Evolutionary conservation across 2,113 vertebrate genomes (phyloP).

Genomic region (Odontophorus gujanensis): DNA sequence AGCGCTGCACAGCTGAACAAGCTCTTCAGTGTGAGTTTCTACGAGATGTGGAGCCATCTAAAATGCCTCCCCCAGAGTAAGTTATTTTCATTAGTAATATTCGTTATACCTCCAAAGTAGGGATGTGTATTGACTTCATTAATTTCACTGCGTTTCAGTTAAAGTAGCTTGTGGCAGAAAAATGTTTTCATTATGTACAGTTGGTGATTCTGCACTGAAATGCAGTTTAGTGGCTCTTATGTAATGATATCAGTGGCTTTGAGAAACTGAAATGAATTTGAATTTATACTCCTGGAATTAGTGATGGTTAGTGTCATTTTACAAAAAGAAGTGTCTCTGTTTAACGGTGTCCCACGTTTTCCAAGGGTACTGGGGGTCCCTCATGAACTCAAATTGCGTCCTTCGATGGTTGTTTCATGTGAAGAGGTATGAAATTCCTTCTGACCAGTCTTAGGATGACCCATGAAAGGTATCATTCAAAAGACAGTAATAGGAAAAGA

Average conservation of each 20-base stretch:
- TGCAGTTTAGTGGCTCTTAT: not conserved
- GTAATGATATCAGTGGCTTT: not conserved
- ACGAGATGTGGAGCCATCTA: conserved; percentile 93
- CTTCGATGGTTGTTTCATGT: not conserved
- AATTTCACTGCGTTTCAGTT: not conserved
- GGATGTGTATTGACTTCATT: not conserved
- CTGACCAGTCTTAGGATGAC: no score
- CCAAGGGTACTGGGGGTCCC: not conserved
- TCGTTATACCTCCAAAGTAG: not conserved
- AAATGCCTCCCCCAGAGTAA: conserved; percentile 98
- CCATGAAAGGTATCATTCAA: no score
- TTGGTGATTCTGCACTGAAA: not conserved
- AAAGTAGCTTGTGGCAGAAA: not conserved
- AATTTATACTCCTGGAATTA: not conserved
- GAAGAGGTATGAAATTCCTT: no score
- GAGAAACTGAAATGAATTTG: not conserved
- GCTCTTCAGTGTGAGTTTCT: conserved; percentile 95
- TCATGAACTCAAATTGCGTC: not conserved
- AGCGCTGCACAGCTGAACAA: conserved; percentile 94
- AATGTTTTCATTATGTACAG: rapidly evolving
- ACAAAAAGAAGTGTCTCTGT: not conserved
- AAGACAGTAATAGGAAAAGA: no score
- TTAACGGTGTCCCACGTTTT: not conserved
- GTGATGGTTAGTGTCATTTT: not conserved
- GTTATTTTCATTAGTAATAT: conserved; percentile 45